These are phyloP conservation scores for Charaxes varanes DNA, from an alignment of 1,140 invertebrate species.

Conservation along the genomic window DNA sequence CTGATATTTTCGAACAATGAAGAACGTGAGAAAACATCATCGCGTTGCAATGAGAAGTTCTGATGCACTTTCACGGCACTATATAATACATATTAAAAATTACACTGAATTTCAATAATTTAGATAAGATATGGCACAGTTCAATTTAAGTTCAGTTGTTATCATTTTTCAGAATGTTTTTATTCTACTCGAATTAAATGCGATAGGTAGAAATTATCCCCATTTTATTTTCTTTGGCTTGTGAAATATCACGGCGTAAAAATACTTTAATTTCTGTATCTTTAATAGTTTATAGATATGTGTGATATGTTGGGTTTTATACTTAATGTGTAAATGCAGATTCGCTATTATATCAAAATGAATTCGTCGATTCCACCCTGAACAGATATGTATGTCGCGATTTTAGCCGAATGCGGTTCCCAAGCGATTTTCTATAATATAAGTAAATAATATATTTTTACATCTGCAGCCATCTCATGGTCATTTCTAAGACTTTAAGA, in stretches of 20 bases:
- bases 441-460: constrained; percentile 70
- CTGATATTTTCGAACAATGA: not conserved
- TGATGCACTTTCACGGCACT: too few relatives aligned
- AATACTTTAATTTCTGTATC: constrained; percentile 44
- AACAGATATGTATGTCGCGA: constrained; percentile 55
- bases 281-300: constrained; percentile 33
- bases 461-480: constrained; percentile 71
- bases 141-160: constrained; percentile 28
- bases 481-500: constrained; percentile 64
- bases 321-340: constrained; percentile 27
- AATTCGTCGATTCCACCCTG: constrained; percentile 49
- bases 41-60: too few relatives aligned
- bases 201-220: constrained; percentile 48
- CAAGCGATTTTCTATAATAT: constrained; percentile 65
- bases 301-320: constrained; percentile 60
- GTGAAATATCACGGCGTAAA: constrained; percentile 66
- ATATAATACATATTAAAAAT: constrained; percentile 3
- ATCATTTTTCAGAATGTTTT: constrained; percentile 39
- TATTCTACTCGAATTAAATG: constrained; percentile 51
- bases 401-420: constrained; percentile 44
- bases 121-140: constrained; percentile 54
- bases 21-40: too few relatives aligned
- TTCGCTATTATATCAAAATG: constrained; percentile 32
- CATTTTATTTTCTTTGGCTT: constrained; percentile 64
- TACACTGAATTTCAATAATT: constrained; percentile 3